Conservation (phyloP, 1,140 invertebrate genomes). For the Ceratosolen solmsi region DNA sequence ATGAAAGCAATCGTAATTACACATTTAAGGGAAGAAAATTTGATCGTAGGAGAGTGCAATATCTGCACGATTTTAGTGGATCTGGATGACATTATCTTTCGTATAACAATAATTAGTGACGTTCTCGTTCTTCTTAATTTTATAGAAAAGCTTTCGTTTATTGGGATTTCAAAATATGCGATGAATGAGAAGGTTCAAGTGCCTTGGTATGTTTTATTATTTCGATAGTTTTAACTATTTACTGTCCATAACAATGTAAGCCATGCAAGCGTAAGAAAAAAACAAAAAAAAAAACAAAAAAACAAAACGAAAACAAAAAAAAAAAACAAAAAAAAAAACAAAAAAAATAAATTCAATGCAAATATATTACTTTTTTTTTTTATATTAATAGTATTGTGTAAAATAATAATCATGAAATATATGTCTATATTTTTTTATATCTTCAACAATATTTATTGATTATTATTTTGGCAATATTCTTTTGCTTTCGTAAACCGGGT, state of each 20-base stretch:
- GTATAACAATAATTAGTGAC: too few relatives aligned
- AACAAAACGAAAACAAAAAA: too few relatives aligned
- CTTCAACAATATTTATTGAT: constrained; percentile 16
- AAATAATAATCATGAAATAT: constrained; percentile 3
- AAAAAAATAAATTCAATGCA: too few relatives aligned
- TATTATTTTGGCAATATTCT: not conserved
- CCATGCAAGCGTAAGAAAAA: too few relatives aligned
- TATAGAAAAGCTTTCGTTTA: constrained; percentile 18
- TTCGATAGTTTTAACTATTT: not conserved
- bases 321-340: too few relatives aligned
- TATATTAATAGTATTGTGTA: not conserved
- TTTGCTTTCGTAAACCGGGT: not conserved
- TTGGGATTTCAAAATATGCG: constrained; percentile 36
- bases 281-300: too few relatives aligned
- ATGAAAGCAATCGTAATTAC: not conserved
- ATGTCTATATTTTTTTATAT: not conserved
- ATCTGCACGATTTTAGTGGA: too few relatives aligned
- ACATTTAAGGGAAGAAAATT: not conserved
- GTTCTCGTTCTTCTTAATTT: constrained; percentile 1
- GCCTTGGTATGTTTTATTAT: constrained; percentile 48
- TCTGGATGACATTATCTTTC: too few relatives aligned
- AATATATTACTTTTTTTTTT: not conserved
- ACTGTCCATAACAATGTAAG: not conserved
- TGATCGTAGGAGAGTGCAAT: too few relatives aligned
- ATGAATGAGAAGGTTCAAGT: constrained; percentile 42